Evolutionary conservation across 2,888 invertebrate genomes (phyloP), one percentile per base, ranked within the genome.

Genomic region (Drosophila meridiana): DNA sequence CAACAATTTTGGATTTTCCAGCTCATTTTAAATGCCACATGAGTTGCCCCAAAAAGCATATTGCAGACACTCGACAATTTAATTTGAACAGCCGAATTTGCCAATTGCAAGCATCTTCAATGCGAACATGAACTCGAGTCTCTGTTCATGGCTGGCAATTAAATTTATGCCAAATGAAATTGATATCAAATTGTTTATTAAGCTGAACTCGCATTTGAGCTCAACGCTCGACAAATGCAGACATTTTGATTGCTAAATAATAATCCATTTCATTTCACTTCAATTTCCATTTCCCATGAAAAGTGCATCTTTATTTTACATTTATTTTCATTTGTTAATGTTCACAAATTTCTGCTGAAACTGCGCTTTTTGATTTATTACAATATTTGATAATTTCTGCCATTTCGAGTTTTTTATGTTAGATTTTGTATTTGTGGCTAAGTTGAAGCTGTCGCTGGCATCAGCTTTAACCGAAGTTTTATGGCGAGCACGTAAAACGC

Each of bases 141-240:
- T 57, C 28, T 32, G 5, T 8, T 30, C 9, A 4, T 32, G 30
- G 8, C n/a, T 50, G 70, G 71, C 56, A 80, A 56, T 42, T 70
- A 52, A 73, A 80, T 59, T 40, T 30, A 9, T 26, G 56, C 56
- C 36, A 60, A 69, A 62, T 34, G 56, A 59, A 70, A 65, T 76
- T 62, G 61, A 61, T 43, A 45, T 53, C 34, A 69, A 76, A 61
- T 55, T 45, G 56, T 45, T 57, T 79, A 75, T 55, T 4, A 13
- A 26, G 30, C 30, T n/a, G 30, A 32, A 28, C 4, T 34, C 5
- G 7, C 20, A 42, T 42, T 13, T 13, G 40, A 6, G 26, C 13
- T 48, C 4, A 34, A 40, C 11, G 34, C 52, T 20, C 34, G 14
- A 4, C 48, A 32, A 30, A 30, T n/a, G 14, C 48, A 32, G 48